phyloP scores from a whole-genome alignment of 2,888 invertebrate genomes.

The Megamerina dolium region DNA sequence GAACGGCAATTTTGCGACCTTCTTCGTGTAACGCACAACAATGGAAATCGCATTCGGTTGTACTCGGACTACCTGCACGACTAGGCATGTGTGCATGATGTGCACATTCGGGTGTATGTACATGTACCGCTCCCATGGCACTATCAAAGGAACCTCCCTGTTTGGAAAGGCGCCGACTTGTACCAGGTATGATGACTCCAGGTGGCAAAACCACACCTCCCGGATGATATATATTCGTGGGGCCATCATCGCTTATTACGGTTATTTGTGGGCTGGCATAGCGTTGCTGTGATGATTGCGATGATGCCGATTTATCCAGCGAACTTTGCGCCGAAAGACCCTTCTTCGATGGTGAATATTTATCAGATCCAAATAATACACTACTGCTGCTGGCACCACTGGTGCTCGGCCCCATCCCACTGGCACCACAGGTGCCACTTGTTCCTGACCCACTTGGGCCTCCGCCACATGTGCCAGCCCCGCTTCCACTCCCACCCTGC shows the following conservation, averaged over 20 bases:
- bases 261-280: conserved; percentile 79
- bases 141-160: conserved; percentile 65
- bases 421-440: conserved; percentile 49
- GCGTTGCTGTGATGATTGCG: conserved; percentile 49
- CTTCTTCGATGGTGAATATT: conserved; percentile 51
- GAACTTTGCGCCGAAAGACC: conserved; percentile 56
- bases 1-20: conserved; percentile 83
- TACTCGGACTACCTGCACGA: conserved; percentile 60
- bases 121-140: conserved; percentile 62
- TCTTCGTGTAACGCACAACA: conserved; percentile 93
- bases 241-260: conserved; percentile 89
- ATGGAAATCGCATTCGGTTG: conserved; percentile 88
- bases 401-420: conserved; percentile 42
- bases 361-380: conserved; percentile 44
- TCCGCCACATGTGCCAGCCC: conserved; percentile 51
- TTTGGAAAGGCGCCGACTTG: conserved; percentile 53
- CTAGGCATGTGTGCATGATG: conserved; percentile 65
- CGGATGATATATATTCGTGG: conserved; percentile 52
- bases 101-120: conserved; percentile 77
- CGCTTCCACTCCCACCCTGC: conserved; percentile 55
- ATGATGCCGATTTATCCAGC: conserved; percentile 57
- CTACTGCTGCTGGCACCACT: conserved; percentile 43
- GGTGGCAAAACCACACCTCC: conserved; percentile 40
- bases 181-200: conserved; percentile 43
- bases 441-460: conserved; percentile 44